Conservation (phyloP, 1,140 invertebrate genomes). For the Lordiphosa collinella region DNA sequence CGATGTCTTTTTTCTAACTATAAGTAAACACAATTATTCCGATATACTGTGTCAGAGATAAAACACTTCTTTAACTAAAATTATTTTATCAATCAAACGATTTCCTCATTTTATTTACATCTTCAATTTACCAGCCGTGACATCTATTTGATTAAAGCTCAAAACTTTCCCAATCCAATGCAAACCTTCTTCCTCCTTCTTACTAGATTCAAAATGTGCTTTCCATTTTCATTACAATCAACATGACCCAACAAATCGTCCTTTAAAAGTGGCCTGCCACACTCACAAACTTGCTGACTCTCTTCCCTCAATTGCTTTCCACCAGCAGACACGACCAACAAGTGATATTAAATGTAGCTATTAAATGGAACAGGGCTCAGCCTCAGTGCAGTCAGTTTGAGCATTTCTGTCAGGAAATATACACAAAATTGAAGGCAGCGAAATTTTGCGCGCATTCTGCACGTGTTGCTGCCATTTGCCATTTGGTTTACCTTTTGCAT, state of each 20-base stretch:
- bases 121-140: background rate
- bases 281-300: constrained; percentile 3
- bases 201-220: background rate
- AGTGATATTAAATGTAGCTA: constrained; percentile 47
- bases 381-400: constrained; percentile 24
- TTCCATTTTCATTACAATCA: constrained; percentile 2
- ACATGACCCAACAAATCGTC: background rate
- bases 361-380: constrained; percentile 20
- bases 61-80: too few relatives aligned
- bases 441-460: constrained; percentile 50
- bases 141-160: background rate
- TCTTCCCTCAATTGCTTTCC: background rate
- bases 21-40: too few relatives aligned
- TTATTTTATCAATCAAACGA: too few relatives aligned
- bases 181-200: background rate
- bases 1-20: too few relatives aligned
- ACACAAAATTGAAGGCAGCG: constrained; percentile 19
- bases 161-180: too few relatives aligned
- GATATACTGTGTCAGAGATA: too few relatives aligned
- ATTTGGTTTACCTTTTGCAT: constrained; percentile 36
- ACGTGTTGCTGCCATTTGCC: constrained; percentile 50
- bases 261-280: constrained; percentile 5
- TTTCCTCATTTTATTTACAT: too few relatives aligned
- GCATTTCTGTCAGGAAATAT: constrained; percentile 14
- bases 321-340: constrained; percentile 28